phyloP scores from a whole-genome alignment of 2,797 vertebrate genomes.

The Anguilla pacifica region DNA sequence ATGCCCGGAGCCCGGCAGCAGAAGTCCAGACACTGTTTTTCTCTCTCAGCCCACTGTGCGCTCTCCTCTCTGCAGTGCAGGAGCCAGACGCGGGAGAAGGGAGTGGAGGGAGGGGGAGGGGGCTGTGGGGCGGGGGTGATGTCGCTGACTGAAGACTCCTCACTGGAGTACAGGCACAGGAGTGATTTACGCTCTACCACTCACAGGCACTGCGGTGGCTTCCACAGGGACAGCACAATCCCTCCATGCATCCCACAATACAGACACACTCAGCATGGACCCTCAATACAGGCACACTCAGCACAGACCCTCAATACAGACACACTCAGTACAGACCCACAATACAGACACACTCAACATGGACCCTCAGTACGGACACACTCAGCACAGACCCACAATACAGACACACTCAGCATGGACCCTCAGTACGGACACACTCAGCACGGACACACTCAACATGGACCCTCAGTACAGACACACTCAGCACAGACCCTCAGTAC shows the following conservation, averaged over 20 bases:
- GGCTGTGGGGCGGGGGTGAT: not conserved
- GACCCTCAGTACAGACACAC: not conserved
- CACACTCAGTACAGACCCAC: not conserved
- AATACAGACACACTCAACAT: not conserved
- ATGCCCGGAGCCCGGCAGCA: not conserved
- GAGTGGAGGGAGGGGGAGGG: conserved; percentile 26
- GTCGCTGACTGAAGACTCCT: conserved; percentile 21
- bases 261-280: not conserved
- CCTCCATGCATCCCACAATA: not conserved
- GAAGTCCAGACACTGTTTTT: not conserved
- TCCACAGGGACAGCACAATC: conserved; percentile 16
- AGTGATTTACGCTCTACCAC: conserved; percentile 7
- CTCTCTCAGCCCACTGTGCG: not conserved
- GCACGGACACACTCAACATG: not conserved
- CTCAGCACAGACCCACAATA: not conserved
- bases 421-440: not conserved
- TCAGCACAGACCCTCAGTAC: not conserved
- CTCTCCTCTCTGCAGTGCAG: conserved; percentile 18
- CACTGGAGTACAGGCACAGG: conserved; percentile 3
- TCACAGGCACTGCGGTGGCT: conserved; percentile 15
- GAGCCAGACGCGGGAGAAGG: conserved; percentile 25
- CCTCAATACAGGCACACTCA: not conserved
- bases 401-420: not conserved
- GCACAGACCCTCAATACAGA: not conserved
- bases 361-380: not conserved